Percentiles rank a stretch among this genome's conserved stretches.
Evolutionary conservation across 2,797 vertebrate genomes (phyloP).

Genomic region (Arremon aurantiirostris): DNA sequence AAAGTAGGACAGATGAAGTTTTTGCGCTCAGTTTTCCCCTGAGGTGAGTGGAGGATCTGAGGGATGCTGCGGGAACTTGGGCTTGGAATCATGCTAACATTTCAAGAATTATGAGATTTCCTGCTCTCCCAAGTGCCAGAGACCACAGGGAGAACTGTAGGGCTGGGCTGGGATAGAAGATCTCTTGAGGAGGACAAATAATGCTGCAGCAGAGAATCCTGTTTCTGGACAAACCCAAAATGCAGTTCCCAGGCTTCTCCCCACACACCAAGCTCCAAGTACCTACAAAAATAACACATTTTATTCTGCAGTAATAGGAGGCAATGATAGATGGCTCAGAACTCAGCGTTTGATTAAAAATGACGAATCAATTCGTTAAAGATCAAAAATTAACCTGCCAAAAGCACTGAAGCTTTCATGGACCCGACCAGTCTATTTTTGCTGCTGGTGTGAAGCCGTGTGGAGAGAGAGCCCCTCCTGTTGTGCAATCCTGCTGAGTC

Average conservation of each 20-base stretch:
- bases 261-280: neutral
- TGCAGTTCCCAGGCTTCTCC: neutral
- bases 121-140: neutral
- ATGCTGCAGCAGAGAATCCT: neutral
- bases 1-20: constrained; percentile 18
- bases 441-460: neutral
- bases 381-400: neutral
- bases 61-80: neutral
- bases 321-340: neutral
- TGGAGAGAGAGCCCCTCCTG: neutral
- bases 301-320: neutral
- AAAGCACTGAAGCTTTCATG: neutral
- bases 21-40: neutral
- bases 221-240: neutral
- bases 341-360: neutral
- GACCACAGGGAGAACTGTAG: neutral
- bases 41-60: neutral
- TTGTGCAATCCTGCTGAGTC: neutral
- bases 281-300: neutral
- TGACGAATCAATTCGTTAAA: neutral
- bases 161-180: neutral
- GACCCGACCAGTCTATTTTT: neutral
- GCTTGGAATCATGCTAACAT: neutral
- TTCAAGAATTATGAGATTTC: neutral
- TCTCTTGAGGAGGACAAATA: neutral